These are phyloP conservation scores for Blennius ocellaris DNA, from an alignment of 2,113 vertebrate species.

Conservation along the genomic window DNA sequence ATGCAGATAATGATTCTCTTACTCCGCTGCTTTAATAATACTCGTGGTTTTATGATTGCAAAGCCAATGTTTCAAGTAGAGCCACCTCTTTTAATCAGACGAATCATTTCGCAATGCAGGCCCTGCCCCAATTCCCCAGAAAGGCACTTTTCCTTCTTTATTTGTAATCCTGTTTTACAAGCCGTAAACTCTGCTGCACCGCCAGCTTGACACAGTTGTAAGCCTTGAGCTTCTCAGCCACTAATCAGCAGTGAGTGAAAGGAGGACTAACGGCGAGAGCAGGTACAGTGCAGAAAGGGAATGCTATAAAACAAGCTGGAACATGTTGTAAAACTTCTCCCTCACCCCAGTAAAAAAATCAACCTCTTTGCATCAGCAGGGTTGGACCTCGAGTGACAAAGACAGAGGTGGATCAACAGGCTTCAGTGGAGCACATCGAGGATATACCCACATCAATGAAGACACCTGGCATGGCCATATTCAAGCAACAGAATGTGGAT, in stretches of 20 bases:
- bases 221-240: not conserved
- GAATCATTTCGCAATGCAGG: constrained; percentile 56
- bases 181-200: constrained; percentile 13
- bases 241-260: constrained; percentile 24
- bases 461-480: constrained; percentile 90
- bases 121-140: constrained; percentile 58
- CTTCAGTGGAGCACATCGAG: constrained; percentile 36
- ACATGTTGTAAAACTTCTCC: constrained; percentile 57
- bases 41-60: not conserved
- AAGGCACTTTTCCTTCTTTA: constrained; percentile 46
- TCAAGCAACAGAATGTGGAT: constrained; percentile 95
- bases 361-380: constrained; percentile 50
- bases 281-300: constrained; percentile 44
- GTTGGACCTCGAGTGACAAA: constrained; percentile 22
- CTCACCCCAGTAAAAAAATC: constrained; percentile 32
- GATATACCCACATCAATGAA: constrained; percentile 83
- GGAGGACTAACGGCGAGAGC: constrained; percentile 37
- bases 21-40: not conserved
- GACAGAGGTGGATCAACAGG: constrained; percentile 11
- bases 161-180: constrained; percentile 55
- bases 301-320: constrained; percentile 61
- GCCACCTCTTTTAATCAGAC: constrained; percentile 2
- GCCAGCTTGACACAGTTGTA: constrained; percentile 28
- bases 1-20: not conserved
- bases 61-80: constrained; percentile 16